Percentiles rank a stretch among this genome's conserved stretches.
phyloP scores from a whole-genome alignment of 2,113 vertebrate species.

The Mus spicilegus region DNA sequence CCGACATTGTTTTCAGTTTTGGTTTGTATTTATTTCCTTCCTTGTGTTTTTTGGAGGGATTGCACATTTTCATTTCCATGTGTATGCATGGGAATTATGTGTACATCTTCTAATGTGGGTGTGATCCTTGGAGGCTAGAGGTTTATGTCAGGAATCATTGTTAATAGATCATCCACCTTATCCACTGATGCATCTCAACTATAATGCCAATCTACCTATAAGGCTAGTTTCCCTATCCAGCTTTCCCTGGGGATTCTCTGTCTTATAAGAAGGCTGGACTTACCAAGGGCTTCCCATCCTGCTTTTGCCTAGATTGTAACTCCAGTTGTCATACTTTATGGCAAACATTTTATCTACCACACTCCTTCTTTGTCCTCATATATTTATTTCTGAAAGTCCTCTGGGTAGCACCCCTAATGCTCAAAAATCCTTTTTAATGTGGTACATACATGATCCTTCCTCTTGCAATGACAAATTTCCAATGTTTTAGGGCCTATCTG shows the following conservation, averaged over 20 bases:
- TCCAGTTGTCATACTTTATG: neutral
- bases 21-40: neutral
- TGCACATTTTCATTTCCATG: neutral
- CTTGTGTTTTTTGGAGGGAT: neutral
- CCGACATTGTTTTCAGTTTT: neutral
- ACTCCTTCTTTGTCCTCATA: too few relatives aligned
- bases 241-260: neutral
- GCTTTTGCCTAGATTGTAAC: neutral
- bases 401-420: neutral
- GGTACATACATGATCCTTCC: neutral
- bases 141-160: too few relatives aligned
- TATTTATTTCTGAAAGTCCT: neutral
- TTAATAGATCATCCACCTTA: neutral
- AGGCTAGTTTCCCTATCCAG: neutral
- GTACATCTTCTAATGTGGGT: neutral
- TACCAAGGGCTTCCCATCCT: neutral
- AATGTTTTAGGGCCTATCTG: neutral
- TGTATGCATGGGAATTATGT: neutral
- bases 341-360: neutral
- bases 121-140: neutral
- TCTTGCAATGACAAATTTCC: slow-evolving; percentile 17
- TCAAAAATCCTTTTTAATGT: neutral
- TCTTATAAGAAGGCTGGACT: neutral
- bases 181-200: neutral
- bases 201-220: neutral